These are phyloP conservation scores for Cephonodes hylas DNA, from an alignment of 2,888 invertebrate species.

Conservation along the genomic window DNA sequence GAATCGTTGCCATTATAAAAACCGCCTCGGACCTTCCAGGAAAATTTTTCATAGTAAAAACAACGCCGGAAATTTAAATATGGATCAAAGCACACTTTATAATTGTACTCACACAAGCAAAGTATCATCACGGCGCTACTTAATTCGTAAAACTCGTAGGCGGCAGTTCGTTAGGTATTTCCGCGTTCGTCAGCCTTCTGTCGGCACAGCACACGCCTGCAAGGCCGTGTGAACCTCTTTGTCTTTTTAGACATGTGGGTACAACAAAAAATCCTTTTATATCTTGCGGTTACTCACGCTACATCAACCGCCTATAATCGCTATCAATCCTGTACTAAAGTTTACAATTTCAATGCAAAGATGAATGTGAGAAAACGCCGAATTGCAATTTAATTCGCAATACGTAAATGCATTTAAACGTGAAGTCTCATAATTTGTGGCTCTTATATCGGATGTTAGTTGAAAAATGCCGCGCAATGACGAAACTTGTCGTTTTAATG, in stretches of 20 bases:
- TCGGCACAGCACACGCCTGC: constrained; percentile 59
- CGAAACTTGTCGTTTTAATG: constrained; percentile 10
- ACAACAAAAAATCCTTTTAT: constrained; percentile 24
- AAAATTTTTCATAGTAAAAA: neutral
- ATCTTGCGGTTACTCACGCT: constrained; percentile 31
- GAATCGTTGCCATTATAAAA: neutral
- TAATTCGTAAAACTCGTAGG: constrained; percentile 67
- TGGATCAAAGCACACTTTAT: neutral
- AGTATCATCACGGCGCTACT: constrained; percentile 39
- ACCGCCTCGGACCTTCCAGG: neutral
- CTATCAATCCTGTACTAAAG: neutral
- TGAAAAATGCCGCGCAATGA: neutral
- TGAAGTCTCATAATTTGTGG: neutral
- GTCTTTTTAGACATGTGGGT: constrained; percentile 58
- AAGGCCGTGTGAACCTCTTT: constrained; percentile 77
- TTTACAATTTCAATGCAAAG: neutral
- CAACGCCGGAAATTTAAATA: neutral
- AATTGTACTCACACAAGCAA: constrained; percentile 2
- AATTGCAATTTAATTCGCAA: neutral
- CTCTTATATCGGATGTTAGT: neutral
- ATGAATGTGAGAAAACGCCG: neutral
- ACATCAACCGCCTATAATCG: neutral
- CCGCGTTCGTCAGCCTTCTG: constrained; percentile 65
- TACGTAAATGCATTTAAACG: neutral
- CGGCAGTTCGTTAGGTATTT: constrained; percentile 65